A percentile compares a stretch with the other conserved stretches of the same genome.
These are phyloP conservation scores for Melipona bicolor DNA, from an alignment of 2,888 invertebrate species.

Conservation along the genomic window DNA sequence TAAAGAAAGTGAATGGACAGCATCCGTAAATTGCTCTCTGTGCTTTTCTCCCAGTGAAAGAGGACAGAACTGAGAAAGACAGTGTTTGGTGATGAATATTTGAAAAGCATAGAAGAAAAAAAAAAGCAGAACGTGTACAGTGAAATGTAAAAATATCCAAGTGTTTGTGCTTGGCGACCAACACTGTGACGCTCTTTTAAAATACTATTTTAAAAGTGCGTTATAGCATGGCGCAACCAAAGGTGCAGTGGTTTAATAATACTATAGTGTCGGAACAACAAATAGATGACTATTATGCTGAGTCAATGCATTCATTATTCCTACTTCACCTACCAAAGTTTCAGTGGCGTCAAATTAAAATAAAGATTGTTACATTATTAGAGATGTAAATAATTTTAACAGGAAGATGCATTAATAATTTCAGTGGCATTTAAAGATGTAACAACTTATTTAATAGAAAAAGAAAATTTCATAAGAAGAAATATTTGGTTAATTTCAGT, in stretches of 20 bases:
- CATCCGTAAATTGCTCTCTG: conserved; percentile 41
- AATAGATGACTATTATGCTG: conserved; percentile 83
- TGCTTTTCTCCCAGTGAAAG: conserved; percentile 54
- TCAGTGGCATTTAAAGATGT: conserved; percentile 47
- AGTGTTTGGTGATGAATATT: conserved; percentile 55
- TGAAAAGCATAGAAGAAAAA: conserved; percentile 74
- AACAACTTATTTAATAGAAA: conserved; percentile 33
- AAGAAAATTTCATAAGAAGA: conserved; percentile 41
- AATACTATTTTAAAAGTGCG: conserved; percentile 48
- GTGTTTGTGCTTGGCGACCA: conserved; percentile 55
- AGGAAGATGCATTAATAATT: conserved; percentile 46
- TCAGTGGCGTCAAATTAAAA: conserved; percentile 47
- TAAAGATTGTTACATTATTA: conserved; percentile 41
- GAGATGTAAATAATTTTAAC: conserved; percentile 44
- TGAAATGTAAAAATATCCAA: conserved; percentile 80
- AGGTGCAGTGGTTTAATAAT: conserved; percentile 83
- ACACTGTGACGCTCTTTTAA: conserved; percentile 59
- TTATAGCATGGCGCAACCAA: conserved; percentile 66
- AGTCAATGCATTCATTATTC: conserved; percentile 78
- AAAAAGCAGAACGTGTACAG: conserved; percentile 79
- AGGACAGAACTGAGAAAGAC: conserved; percentile 45
- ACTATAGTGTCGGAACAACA: conserved; percentile 80
- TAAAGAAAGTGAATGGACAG: conserved; percentile 51
- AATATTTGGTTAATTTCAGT: conserved; percentile 45
- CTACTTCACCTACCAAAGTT: conserved; percentile 67